phyloP scores from a whole-genome alignment of 2,888 invertebrate genomes.

The Drosophila seclusa region DNA sequence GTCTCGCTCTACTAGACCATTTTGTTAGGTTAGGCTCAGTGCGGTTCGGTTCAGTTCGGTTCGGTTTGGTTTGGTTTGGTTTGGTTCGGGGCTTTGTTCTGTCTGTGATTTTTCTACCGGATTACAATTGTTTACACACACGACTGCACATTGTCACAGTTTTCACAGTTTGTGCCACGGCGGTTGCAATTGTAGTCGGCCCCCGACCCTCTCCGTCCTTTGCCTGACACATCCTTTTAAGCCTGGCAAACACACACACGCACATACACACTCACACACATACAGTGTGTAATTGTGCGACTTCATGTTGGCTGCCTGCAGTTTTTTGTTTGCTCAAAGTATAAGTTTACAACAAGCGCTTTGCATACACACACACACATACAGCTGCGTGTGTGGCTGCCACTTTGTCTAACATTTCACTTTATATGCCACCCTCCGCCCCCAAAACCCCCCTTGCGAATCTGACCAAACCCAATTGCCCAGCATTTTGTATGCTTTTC shows the following conservation, averaged over 20 bases:
- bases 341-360: slow-evolving; percentile 68
- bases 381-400: slow-evolving; percentile 34
- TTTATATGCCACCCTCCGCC: slow-evolving; percentile 49
- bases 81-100: slow-evolving; percentile 33
- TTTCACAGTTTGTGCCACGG: slow-evolving; percentile 55
- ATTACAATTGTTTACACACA: slow-evolving; percentile 80
- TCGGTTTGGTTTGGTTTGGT: slow-evolving; percentile 12
- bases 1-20: slow-evolving; percentile 1
- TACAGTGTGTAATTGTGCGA: slow-evolving; percentile 69
- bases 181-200: slow-evolving; percentile 57
- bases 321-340: slow-evolving; percentile 68
- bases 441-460: neutral
- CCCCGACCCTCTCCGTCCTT: slow-evolving; percentile 1
- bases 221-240: slow-evolving; percentile 60
- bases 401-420: slow-evolving; percentile 75
- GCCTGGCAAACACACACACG: slow-evolving; percentile 21
- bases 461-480: slow-evolving; percentile 57
- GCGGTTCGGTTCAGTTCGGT: neutral
- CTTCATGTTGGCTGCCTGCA: slow-evolving; percentile 58
- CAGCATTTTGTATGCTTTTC: slow-evolving; percentile 64
- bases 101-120: slow-evolving; percentile 78
- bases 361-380: slow-evolving; percentile 19
- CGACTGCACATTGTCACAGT: slow-evolving; percentile 78
- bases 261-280: slow-evolving; percentile 8
- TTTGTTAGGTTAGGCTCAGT: slow-evolving; percentile 26